Evolutionary conservation across 2,113 vertebrate genomes (phyloP).

Genomic region (Oceanodroma tethys): DNA sequence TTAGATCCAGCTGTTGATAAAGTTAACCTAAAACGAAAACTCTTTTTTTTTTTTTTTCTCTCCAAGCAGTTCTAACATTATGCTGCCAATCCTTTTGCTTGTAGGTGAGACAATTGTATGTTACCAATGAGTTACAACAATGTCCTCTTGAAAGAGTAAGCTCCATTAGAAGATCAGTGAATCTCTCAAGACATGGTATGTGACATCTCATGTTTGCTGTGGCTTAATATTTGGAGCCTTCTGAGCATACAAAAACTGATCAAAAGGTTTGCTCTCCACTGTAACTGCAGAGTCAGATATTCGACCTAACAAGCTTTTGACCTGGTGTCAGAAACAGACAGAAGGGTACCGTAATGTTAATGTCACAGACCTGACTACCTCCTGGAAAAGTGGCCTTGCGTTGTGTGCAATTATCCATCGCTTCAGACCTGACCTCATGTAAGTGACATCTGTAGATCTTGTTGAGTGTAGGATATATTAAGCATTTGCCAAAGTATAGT

Average conservation of each 20-base stretch:
- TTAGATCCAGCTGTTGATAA: neutral
- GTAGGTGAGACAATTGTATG: slow-evolving; percentile 89
- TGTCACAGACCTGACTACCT: slow-evolving; percentile 85
- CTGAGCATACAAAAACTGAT: neutral
- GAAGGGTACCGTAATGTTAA: slow-evolving; percentile 86
- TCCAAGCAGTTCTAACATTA: neutral
- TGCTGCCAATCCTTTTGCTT: neutral
- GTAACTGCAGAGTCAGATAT: slow-evolving; percentile 84
- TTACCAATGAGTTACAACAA: slow-evolving; percentile 83
- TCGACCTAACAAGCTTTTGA: slow-evolving; percentile 87
- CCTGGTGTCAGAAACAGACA: slow-evolving; percentile 95
- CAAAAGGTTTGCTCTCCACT: neutral
- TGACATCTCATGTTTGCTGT: neutral
- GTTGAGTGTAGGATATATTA: neutral
- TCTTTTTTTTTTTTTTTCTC: neutral
- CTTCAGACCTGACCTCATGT: slow-evolving; percentile 94
- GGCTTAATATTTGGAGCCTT: neutral
- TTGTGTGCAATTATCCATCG: slow-evolving; percentile 93
- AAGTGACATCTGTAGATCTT: slow-evolving; percentile 46
- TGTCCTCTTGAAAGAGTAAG: slow-evolving; percentile 82
- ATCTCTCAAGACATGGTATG: slow-evolving; percentile 83
- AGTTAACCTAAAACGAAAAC: neutral
- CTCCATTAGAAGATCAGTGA: slow-evolving; percentile 86
- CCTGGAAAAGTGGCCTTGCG: slow-evolving; percentile 88
- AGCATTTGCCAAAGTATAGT: neutral